Percentiles rank a stretch among this genome's conserved stretches.
Evolutionary conservation across 2,113 vertebrate genomes (phyloP).

Genomic region (Melospiza georgiana): DNA sequence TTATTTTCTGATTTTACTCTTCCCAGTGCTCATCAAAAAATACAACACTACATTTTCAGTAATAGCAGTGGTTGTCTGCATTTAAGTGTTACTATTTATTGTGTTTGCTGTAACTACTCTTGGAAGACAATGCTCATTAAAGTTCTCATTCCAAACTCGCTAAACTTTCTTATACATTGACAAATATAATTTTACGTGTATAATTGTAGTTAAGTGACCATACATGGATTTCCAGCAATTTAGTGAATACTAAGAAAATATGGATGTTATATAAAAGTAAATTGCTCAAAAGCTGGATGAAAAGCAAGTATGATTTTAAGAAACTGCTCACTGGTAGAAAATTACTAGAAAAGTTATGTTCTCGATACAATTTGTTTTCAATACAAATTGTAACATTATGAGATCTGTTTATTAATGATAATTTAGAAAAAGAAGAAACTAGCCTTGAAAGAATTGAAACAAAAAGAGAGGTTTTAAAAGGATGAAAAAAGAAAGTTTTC

Average conservation of each 20-base stretch:
- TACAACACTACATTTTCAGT: not conserved
- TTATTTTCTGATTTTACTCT: not conserved
- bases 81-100: not conserved
- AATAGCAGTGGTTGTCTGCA: fast-evolving
- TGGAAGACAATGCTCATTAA: not conserved
- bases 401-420: not conserved
- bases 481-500: not conserved
- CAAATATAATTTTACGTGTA: not conserved
- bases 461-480: not conserved
- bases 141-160: not conserved
- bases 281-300: not conserved
- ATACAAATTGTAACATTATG: not conserved
- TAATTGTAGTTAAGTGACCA: not conserved
- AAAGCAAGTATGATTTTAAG: not conserved
- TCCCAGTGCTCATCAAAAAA: not conserved
- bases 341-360: not conserved
- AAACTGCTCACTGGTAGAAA: not conserved
- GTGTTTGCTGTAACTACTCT: not conserved
- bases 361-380: not conserved
- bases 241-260: not conserved
- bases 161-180: not conserved
- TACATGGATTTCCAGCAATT: not conserved
- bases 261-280: not conserved
- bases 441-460: not conserved
- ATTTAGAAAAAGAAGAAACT: not conserved